Conservation (phyloP, 2,113 vertebrate species). For the Scopus umbretta region DNA sequence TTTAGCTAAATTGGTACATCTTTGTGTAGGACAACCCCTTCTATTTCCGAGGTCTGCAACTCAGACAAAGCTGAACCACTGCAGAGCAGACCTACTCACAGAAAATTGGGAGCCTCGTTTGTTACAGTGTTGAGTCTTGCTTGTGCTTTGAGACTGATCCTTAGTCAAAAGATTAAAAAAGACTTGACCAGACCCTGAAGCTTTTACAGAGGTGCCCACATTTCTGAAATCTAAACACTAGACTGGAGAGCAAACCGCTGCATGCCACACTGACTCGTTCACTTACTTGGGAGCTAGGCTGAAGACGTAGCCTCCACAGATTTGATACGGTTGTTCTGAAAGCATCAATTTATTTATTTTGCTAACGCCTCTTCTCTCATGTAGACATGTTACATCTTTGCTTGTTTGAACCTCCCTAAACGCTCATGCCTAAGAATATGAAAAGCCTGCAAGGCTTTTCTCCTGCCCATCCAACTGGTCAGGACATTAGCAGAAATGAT, state of each 20-base stretch:
- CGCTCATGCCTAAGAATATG: background rate
- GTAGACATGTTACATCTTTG: background rate
- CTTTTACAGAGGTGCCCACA: background rate
- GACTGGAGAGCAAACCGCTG: background rate
- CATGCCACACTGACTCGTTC: background rate
- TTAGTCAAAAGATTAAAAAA: background rate
- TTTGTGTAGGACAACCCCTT: background rate
- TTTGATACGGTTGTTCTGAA: background rate
- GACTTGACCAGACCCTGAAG: background rate
- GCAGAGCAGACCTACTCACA: background rate
- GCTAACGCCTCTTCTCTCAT: background rate
- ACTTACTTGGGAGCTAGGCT: background rate
- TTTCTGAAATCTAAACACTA: background rate
- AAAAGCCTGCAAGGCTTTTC: background rate
- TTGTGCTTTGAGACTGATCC: background rate
- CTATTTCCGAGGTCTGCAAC: background rate
- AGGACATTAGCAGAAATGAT: background rate
- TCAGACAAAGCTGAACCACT: background rate
- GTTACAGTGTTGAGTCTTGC: background rate
- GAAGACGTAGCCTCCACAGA: background rate
- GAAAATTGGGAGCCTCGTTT: background rate
- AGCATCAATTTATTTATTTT: background rate
- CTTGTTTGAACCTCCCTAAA: background rate
- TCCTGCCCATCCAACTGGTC: background rate
- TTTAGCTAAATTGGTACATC: background rate